Percentiles rank a stretch among this genome's conserved stretches.
These are phyloP conservation scores for Latrodectus hesperus DNA, from an alignment of 2,888 invertebrate species.

Conservation along the genomic window DNA sequence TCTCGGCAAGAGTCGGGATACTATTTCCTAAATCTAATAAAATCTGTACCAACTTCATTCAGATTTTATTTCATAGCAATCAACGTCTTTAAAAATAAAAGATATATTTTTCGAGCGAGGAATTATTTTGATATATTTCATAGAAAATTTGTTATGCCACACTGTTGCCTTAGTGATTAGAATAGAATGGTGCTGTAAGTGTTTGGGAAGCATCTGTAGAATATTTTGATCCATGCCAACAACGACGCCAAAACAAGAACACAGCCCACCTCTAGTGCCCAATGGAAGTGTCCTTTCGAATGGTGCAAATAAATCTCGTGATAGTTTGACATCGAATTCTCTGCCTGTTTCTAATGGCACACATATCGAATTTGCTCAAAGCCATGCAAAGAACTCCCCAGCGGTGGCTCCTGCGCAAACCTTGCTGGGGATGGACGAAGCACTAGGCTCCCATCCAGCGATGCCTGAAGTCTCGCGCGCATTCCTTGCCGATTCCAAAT, in stretches of 20 bases:
- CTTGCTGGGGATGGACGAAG: neutral
- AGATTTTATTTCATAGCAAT: neutral
- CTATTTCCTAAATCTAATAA: too few relatives aligned
- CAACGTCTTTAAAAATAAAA: too few relatives aligned
- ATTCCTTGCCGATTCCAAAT: neutral
- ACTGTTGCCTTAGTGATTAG: too few relatives aligned
- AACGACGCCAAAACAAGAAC: constrained; percentile 28
- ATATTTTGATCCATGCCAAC: constrained; percentile 50
- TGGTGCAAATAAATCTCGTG: neutral
- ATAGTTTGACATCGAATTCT: neutral
- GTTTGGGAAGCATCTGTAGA: neutral
- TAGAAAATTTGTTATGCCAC: too few relatives aligned
- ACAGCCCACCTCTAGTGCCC: neutral
- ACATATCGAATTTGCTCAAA: constrained; percentile 4
- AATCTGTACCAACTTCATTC: too few relatives aligned
- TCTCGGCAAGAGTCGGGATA: too few relatives aligned
- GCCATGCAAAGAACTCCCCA: neutral
- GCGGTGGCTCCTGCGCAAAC: neutral
- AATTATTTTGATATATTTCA: too few relatives aligned
- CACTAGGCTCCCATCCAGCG: neutral
- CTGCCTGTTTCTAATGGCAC: neutral
- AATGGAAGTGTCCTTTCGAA: constrained; percentile 40
- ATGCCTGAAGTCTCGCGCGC: neutral
- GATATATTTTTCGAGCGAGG: too few relatives aligned
- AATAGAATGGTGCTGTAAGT: neutral